A percentile compares a stretch with the other conserved stretches of the same genome.
phyloP scores from a whole-genome alignment of 2,888 invertebrate species.

The Spodoptera littoralis region DNA sequence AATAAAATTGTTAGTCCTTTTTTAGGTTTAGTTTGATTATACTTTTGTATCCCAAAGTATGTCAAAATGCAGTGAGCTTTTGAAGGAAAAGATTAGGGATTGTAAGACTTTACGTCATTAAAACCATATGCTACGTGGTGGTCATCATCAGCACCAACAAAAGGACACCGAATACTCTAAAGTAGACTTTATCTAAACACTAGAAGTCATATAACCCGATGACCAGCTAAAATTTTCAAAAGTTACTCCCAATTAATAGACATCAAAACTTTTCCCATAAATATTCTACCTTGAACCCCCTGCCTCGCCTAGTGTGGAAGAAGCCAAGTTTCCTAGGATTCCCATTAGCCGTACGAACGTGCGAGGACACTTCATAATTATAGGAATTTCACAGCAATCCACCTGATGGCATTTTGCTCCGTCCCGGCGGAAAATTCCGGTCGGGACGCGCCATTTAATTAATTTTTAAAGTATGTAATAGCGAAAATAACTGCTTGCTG shows the following conservation, averaged over 20 bases:
- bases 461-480: conserved; percentile 9
- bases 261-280: neutral
- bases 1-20: neutral
- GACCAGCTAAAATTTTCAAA: no score
- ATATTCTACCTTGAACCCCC: neutral
- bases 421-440: conserved; percentile 30
- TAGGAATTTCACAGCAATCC: conserved; percentile 46
- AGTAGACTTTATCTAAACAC: no score
- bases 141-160: no score
- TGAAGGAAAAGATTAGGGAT: no score
- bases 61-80: no score
- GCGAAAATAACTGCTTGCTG: neutral
- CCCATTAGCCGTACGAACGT: conserved; percentile 31
- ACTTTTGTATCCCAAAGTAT: no score
- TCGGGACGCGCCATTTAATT: conserved; percentile 13
- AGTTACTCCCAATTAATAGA: no score
- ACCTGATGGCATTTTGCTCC: conserved; percentile 16
- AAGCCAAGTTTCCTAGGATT: conserved; percentile 33
- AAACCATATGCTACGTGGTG: no score
- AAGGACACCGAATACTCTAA: no score
- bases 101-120: no score
- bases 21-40: no score
- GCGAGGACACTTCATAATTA: conserved; percentile 34
- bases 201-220: no score
- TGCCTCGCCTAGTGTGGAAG: conserved; percentile 6